Base-by-base conservation (phyloP, 2,113 vertebrate species). In the Gila orcuttii region DNA sequence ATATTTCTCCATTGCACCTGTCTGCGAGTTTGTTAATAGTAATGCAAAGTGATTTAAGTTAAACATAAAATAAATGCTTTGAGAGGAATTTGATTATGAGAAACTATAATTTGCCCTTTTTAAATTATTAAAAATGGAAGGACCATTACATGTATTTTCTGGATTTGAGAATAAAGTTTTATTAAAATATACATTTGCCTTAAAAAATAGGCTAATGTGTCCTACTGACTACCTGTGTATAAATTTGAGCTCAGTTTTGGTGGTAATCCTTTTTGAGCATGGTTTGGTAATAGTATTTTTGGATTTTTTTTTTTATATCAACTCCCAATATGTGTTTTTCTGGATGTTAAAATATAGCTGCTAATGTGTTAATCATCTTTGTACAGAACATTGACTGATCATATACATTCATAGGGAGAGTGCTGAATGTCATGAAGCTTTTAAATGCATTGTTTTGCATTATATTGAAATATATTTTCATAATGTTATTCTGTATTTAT, bases 351-450 rank as follows among this genome's bases (percentile, higher is more conserved):
- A 71, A 71, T 42, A 42, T n/a, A 71, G 68, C 68, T 42, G 36
- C 36, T 71, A n/a, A 71, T 39, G 68, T 42, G 68, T 71, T 42
- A 19, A 71, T n/a, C 23, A 42, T 71, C 19, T 23, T 71, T 71
- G 36, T n/a, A 23, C 36, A 21, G 17, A 7, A 19, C 55, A 42
- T 42, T 71, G 36, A 39, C 74, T 77, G 47, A 57, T 57, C 59
- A n/a, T 71, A 12, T 71, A 42, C 68, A 71, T 19, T 74, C 60
- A 83, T 79, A 28, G 59, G 52, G 15, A 8, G 79, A 85, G 83
- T 25, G 87, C 69, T 84, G 88, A 92, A 92, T 91, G 86, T 90
- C 59, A 90, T 83, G 86, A 76, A 90, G 88, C 91, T 93, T 91
- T 93, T 6, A 80, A 85, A 90, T 88, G 88, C 88, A 88, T 89